phyloP scores from a whole-genome alignment of 2,797 vertebrate genomes.

The Sebastolobus alascanus region DNA sequence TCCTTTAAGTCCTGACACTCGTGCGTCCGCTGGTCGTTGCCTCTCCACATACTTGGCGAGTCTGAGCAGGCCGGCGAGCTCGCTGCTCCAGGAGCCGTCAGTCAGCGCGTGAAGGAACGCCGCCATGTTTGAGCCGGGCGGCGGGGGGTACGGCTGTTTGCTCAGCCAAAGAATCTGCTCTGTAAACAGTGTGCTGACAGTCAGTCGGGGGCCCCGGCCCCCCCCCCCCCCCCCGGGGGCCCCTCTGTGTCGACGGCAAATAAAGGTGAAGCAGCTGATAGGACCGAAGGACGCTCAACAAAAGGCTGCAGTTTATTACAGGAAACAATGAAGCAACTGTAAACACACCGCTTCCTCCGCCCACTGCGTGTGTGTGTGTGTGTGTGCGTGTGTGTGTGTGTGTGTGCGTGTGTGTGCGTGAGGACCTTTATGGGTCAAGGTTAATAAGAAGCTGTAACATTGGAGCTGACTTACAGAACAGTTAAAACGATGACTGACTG shows the following conservation, averaged over 20 bases:
- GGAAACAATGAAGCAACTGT: conserved; percentile 63
- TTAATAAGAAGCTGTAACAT: too few relatives aligned
- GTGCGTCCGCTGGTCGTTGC: background rate
- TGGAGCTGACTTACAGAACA: too few relatives aligned
- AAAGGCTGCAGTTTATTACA: conserved; percentile 62
- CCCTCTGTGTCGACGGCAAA: conserved; percentile 53
- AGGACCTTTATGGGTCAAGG: background rate
- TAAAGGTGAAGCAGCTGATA: conserved; percentile 72
- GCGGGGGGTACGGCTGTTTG: conserved; percentile 60
- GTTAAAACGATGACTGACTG: too few relatives aligned
- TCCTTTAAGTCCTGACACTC: conserved; percentile 7
- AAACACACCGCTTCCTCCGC: conserved; percentile 48
- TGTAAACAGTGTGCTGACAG: conserved; percentile 73
- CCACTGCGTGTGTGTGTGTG: background rate
- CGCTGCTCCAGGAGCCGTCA: conserved; percentile 54
- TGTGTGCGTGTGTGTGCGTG: background rate
- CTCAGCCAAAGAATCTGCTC: conserved; percentile 75
- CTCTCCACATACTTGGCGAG: conserved; percentile 50
- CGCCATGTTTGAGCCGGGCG: conserved; percentile 55
- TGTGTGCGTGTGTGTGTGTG: too few relatives aligned
- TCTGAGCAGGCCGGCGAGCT: conserved; percentile 38
- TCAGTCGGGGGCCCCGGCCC: conserved; percentile 18
- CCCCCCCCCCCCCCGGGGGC: background rate
- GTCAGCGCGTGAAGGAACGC: conserved; percentile 64
- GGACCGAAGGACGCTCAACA: conserved; percentile 25